Evolutionary conservation across 2,797 vertebrate species (phyloP).

Genomic region (Erethizon dorsatum): DNA sequence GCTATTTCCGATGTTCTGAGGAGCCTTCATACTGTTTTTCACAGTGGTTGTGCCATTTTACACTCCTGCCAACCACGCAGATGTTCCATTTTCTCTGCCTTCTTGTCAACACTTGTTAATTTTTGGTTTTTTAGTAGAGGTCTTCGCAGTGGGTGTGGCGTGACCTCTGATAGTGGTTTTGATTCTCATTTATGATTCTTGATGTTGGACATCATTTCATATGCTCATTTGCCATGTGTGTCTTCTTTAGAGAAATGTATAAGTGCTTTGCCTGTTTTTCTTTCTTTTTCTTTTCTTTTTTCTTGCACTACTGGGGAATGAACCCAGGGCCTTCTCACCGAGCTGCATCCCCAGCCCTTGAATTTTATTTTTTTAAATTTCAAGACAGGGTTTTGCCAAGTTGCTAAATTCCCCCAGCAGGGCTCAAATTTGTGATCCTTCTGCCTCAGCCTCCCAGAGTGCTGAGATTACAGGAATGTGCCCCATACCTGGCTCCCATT

Average conservation of each 20-base stretch:
- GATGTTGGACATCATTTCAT: background rate
- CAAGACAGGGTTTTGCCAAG: background rate
- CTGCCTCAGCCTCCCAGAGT: background rate
- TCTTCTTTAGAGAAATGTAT: background rate
- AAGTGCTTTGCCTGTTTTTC: background rate
- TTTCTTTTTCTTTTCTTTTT: background rate
- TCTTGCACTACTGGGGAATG: background rate
- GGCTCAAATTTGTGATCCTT: background rate
- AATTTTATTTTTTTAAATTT: background rate
- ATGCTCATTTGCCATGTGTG: background rate
- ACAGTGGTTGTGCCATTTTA: background rate
- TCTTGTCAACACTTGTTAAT: background rate
- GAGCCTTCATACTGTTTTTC: background rate
- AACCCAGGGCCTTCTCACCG: background rate
- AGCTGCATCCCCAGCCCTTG: background rate
- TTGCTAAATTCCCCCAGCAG: background rate
- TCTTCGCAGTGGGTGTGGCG: background rate
- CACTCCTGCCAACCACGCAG: background rate
- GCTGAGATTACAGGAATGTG: background rate
- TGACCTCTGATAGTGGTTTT: background rate
- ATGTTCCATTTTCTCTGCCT: background rate
- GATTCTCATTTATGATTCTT: background rate
- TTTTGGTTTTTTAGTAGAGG: background rate
- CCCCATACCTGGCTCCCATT: background rate
- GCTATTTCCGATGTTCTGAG: background rate